Percentiles rank a stretch among this genome's conserved stretches.
Evolutionary conservation across 1,140 invertebrate genomes (phyloP).

Genomic region (Trichonephila clavata): DNA sequence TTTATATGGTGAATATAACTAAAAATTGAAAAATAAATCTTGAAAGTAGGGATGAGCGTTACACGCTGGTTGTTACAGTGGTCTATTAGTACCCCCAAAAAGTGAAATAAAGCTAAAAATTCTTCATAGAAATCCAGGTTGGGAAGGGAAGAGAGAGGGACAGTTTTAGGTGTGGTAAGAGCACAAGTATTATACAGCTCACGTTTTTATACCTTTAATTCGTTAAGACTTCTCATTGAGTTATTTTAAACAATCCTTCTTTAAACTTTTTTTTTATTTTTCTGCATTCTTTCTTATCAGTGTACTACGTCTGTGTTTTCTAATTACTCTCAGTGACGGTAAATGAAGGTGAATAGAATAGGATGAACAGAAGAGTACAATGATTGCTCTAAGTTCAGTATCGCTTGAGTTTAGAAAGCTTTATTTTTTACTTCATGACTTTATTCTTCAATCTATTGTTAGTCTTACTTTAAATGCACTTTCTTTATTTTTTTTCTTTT

Average conservation of each 20-base stretch:
- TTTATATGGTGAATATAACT: too few relatives aligned
- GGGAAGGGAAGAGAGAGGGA: too few relatives aligned
- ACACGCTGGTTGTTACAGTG: background rate
- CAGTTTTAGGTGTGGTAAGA: background rate
- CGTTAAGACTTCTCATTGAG: background rate
- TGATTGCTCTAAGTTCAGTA: background rate
- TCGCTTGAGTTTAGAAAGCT: conserved; percentile 40
- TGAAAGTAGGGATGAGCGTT: too few relatives aligned
- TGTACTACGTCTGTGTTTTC: background rate
- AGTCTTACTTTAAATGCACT: background rate
- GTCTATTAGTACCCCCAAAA: background rate
- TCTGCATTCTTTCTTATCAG: background rate
- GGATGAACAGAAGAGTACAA: background rate
- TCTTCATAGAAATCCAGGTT: background rate
- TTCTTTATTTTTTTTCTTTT: background rate
- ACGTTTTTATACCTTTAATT: conserved; percentile 31
- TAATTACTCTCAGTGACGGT: conserved; percentile 53
- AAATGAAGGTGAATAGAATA: background rate
- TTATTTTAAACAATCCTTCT: conserved; percentile 26
- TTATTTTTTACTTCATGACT: background rate
- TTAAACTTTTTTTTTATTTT: background rate
- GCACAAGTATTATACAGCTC: background rate
- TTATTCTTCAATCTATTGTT: background rate
- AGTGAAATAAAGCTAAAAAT: background rate
- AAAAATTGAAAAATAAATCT: too few relatives aligned